A percentile compares a stretch with the other conserved stretches of the same genome.
Conservation (phyloP, 2,113 vertebrate genomes). For the Onychorhynchus coronatus region DNA sequence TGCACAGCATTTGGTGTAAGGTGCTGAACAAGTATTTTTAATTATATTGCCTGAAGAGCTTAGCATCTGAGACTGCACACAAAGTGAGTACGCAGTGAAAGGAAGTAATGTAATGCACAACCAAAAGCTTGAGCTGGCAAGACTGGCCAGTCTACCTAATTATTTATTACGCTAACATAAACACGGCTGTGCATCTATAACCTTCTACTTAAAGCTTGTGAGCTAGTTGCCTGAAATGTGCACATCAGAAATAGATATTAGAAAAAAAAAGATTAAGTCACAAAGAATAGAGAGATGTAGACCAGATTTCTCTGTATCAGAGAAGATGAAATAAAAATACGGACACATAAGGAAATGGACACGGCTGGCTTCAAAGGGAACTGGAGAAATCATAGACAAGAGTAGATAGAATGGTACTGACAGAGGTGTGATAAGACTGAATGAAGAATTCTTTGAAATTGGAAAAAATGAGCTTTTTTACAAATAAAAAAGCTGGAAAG, state of each 20-base stretch:
- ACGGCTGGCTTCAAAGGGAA: not conserved
- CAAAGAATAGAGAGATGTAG: not conserved
- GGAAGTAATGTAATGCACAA: not conserved
- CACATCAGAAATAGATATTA: not conserved
- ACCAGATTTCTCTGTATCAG: not conserved
- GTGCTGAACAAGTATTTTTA: not conserved
- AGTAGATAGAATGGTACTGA: not conserved
- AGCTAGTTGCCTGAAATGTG: not conserved
- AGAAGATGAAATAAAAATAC: not conserved
- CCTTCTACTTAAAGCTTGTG: not conserved
- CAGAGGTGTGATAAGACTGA: not conserved
- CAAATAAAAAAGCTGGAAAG: not conserved
- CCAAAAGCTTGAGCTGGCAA: not conserved
- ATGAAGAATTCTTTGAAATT: not conserved
- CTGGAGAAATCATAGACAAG: not conserved
- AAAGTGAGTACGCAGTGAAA: not conserved
- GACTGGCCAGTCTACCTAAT: not conserved
- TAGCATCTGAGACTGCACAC: not conserved
- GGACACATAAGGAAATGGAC: not conserved
- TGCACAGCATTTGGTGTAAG: not conserved
- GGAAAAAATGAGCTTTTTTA: not conserved
- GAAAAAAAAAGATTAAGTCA: not conserved
- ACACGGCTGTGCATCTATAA: not conserved
- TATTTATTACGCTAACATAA: not conserved
- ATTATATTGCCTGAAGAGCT: not conserved